Conservation (phyloP, 2,888 invertebrate genomes). For the Pristionchus japonicus region DNA sequence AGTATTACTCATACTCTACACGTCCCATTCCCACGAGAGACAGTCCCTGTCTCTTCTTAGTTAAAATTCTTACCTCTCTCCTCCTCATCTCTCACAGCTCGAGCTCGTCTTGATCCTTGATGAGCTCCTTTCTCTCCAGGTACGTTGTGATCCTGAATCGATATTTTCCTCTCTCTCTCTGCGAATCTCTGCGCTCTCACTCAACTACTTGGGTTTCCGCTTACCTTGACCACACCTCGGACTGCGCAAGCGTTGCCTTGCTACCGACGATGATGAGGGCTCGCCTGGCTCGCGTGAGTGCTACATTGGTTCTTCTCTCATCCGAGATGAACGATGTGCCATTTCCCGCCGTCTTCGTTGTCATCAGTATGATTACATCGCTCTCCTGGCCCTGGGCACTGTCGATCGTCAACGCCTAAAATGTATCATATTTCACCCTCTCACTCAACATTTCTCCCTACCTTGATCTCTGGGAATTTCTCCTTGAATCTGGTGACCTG, state of each 20-base stretch:
- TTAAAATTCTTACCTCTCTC: not conserved
- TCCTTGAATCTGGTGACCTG: not conserved
- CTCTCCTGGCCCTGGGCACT: not conserved
- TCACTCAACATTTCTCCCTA: not conserved
- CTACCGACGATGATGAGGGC: not conserved
- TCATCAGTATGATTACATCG: not conserved
- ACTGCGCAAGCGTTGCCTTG: not conserved
- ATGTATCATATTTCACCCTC: not conserved
- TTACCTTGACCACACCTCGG: not conserved
- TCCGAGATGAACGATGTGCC: not conserved
- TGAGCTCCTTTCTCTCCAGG: not conserved
- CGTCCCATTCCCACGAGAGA: not conserved
- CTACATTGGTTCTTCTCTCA: not conserved
- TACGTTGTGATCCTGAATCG: not conserved
- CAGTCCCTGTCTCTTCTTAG: not conserved
- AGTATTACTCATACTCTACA: not conserved
- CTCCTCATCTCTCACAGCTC: not conserved
- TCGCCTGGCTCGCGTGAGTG: not conserved
- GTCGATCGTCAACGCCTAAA: not conserved
- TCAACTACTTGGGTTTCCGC: too few species aligned
- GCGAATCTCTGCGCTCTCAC: too few species aligned
- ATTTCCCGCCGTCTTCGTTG: not conserved
- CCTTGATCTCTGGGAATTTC: not conserved
- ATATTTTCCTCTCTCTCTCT: not conserved
- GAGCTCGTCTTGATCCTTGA: not conserved